Evolutionary conservation across 2,797 vertebrate genomes (phyloP).

Genomic region (Bovichtus variegatus): DNA sequence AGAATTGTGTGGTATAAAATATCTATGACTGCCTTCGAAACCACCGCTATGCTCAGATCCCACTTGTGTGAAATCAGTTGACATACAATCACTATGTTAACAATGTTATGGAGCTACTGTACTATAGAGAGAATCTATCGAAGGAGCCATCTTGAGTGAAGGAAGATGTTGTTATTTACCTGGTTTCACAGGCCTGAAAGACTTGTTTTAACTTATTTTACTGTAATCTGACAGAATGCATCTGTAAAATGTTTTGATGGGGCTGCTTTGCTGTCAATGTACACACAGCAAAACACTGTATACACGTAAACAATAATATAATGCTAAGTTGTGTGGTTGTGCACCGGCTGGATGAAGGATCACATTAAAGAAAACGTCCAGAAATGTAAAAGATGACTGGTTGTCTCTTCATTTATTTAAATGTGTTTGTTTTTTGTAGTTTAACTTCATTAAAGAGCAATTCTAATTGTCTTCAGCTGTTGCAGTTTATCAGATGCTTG

Average conservation of each 20-base stretch:
- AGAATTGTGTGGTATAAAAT: background rate
- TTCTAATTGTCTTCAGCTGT: too few species aligned
- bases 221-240: slow-evolving; percentile 47
- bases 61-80: slow-evolving; percentile 32
- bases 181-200: slow-evolving; percentile 77
- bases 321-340: slow-evolving; percentile 48
- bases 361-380: slow-evolving; percentile 60
- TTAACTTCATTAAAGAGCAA: too few species aligned
- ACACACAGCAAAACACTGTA: slow-evolving; percentile 10
- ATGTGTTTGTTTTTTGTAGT: background rate
- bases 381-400: background rate
- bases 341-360: slow-evolving; percentile 55
- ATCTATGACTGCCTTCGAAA: slow-evolving; percentile 36
- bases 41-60: slow-evolving; percentile 8
- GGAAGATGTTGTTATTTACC: slow-evolving; percentile 63
- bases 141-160: slow-evolving; percentile 22
- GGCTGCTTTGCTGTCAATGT: slow-evolving; percentile 34
- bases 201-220: slow-evolving; percentile 72
- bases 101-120: background rate
- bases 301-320: slow-evolving; percentile 9
- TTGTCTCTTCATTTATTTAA: slow-evolving; percentile 17
- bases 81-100: background rate
- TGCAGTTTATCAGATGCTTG: background rate
- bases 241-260: slow-evolving; percentile 35
- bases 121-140: background rate